phyloP scores from a whole-genome alignment of 2,113 vertebrate species.

The Tachysurus vachellii region DNA sequence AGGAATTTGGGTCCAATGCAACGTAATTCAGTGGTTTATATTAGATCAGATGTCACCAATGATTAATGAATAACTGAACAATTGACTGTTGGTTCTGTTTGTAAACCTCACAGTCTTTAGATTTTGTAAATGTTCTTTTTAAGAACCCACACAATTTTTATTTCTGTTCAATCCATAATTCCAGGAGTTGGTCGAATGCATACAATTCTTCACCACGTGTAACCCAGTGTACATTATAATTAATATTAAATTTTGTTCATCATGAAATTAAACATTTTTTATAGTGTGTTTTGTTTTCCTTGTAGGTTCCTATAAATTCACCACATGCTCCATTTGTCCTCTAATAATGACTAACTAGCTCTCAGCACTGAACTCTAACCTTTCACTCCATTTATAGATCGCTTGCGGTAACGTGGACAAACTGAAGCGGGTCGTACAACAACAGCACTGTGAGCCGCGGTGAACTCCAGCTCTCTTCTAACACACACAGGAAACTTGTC shows the following conservation, averaged over 20 bases:
- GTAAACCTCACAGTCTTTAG: not conserved
- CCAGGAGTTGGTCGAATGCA: not conserved
- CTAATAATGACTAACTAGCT: not conserved
- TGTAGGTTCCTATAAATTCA: not conserved
- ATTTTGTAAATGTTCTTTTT: not conserved
- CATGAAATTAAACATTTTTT: not conserved
- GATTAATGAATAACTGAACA: too few species aligned
- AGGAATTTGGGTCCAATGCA: constrained; percentile 1
- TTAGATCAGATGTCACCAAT: not conserved
- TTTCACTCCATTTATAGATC: not conserved
- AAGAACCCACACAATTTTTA: not conserved
- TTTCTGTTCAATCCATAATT: too few species aligned
- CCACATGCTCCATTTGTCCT: not conserved
- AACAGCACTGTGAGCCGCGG: too few species aligned
- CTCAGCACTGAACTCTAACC: constrained; percentile 8
- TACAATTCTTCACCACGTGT: not conserved
- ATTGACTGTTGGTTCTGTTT: not conserved
- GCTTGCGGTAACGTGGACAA: not conserved
- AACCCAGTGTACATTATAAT: not conserved
- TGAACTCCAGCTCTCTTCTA: not conserved
- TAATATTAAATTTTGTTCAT: not conserved
- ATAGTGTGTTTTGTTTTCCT: not conserved
- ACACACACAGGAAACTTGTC: not conserved
- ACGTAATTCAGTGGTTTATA: not conserved
- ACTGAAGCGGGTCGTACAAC: too few species aligned